Base-by-base conservation (phyloP, 2,797 vertebrate genomes). In the Cossypha heuglini region DNA sequence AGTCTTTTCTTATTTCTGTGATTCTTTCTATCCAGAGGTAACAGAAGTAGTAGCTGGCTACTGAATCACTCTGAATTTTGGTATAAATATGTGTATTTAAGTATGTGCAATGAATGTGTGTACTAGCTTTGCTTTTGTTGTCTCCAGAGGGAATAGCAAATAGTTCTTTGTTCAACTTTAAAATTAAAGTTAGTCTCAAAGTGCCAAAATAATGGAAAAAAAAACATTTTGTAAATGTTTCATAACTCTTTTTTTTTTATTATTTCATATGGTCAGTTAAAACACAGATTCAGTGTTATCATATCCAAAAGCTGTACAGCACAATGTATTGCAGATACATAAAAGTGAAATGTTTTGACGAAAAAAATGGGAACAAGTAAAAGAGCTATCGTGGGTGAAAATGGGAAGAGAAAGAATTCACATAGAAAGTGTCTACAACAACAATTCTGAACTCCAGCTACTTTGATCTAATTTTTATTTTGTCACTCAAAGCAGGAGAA, bases 391-490 rank as follows among this genome's bases (percentile, higher is more conserved):
- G 74, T 76, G 55, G 12, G 24, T 74, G 49, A 76, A 94, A 88
- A 86, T 64, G 6, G 28, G 62, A 58, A 81, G 58, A 78, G 71
- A 75, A 84, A 33, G 49, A 20, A 78, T 67, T 88, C 5, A 4
- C n/a, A 49, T 63, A 89, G 33, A 15, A 80, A 38, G 6, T 54
- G 25, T 74, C 79, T 88, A 76, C 43, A 93, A 18, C 46, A 76
- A 76, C 52, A 84, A 37, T 64, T 29, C 42, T 86, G 57, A 80
- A 61, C 45, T 86, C 40, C 24, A 67, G n/a, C 17, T 90, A 28
- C 69, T 81, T 86, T 93, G 69, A 78, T 93, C 49, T 78, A 72
- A 68, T 88, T 89, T 94, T 86, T 29, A 16, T 88, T 92, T 93
- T 93, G 80, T 88, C 76, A 83, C 66, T 86, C 64, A 81, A 40